Evolutionary conservation across 2,797 vertebrate species (phyloP).

Genomic region (Hirundo rustica): DNA sequence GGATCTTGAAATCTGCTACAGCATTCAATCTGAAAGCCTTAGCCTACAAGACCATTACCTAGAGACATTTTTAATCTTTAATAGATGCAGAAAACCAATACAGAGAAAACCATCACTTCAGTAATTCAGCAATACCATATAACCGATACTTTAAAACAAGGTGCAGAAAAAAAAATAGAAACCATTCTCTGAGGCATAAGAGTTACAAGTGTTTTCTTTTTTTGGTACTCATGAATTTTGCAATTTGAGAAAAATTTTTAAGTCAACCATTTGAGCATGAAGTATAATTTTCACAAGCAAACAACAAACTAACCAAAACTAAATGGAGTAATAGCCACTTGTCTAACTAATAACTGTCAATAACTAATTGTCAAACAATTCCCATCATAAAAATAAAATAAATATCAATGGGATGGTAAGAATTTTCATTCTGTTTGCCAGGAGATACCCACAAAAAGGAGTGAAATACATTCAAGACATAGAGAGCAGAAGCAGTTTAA

Average conservation of each 20-base stretch:
- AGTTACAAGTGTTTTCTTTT: background rate
- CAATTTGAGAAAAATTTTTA: background rate
- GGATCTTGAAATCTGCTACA: background rate
- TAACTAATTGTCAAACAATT: background rate
- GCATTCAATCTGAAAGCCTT: background rate
- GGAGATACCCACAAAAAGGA: background rate
- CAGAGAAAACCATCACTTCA: background rate
- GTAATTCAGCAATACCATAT: background rate
- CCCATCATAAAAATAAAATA: background rate
- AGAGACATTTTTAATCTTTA: background rate
- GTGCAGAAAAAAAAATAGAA: background rate
- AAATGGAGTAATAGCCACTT: background rate
- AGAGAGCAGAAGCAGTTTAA: background rate
- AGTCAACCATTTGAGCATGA: background rate
- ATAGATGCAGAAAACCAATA: background rate
- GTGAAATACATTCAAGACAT: background rate
- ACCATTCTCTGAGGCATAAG: background rate
- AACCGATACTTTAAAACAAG: background rate
- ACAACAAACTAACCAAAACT: background rate
- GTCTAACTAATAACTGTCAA: background rate
- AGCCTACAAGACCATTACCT: rapidly evolving
- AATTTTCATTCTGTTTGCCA: background rate
- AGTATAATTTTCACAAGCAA: background rate
- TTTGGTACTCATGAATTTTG: background rate
- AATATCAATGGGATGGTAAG: background rate